phyloP scores from a whole-genome alignment of 2,888 invertebrate species.

The Helicoverpa assulta region DNA sequence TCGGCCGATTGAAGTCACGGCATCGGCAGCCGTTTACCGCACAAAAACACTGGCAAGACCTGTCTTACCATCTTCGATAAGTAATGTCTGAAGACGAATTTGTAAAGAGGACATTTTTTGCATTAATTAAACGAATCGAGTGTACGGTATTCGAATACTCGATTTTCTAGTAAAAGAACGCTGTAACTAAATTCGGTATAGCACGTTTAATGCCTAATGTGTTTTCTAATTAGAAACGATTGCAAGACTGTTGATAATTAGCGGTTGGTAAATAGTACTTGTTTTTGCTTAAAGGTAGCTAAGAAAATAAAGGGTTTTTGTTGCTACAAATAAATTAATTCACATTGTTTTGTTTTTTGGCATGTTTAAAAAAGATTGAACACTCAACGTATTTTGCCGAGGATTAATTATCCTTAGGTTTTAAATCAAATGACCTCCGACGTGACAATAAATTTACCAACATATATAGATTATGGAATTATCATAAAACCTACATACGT shows the following conservation, averaged over 20 bases:
- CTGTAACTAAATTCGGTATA: conserved; percentile 29
- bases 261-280: conserved; percentile 36
- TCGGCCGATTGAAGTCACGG: conserved; percentile 11
- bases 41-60: conserved; percentile 51
- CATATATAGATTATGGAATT: no score
- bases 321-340: neutral
- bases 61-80: conserved; percentile 55
- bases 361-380: no score
- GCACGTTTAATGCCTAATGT: conserved; percentile 38
- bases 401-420: no score
- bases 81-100: conserved; percentile 45
- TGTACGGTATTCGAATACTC: conserved; percentile 40
- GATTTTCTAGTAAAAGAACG: conserved; percentile 43
- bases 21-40: conserved; percentile 15
- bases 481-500: no score
- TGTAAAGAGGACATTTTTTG: conserved; percentile 54
- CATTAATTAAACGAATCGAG: conserved; percentile 49
- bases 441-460: no score
- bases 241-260: conserved; percentile 39
- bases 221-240: conserved; percentile 44
- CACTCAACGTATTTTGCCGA: no score
- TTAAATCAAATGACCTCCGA: no score
- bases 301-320: conserved; percentile 30
- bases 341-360: no score
- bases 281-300: conserved; percentile 39